Percentiles rank a stretch among this genome's conserved stretches.
These are phyloP conservation scores for Stenolophus ochropezus DNA, from an alignment of 2,888 invertebrate species.

Conservation along the genomic window DNA sequence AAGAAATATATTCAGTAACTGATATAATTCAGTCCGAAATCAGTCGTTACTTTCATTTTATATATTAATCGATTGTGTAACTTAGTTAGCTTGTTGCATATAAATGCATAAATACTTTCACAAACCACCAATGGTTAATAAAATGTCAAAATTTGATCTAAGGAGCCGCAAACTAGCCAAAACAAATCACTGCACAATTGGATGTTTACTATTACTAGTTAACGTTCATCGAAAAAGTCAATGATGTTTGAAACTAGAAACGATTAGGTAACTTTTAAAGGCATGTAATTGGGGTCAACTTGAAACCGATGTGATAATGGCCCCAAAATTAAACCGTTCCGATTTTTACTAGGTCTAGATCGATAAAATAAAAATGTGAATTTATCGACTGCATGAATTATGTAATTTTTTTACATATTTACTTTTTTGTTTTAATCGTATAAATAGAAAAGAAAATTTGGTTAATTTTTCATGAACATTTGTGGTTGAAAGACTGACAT, in stretches of 20 bases:
- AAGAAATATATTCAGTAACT: background rate
- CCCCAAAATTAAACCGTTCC: constrained; percentile 19
- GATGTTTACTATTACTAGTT: background rate
- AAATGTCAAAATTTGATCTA: constrained; percentile 36
- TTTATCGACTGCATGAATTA: background rate
- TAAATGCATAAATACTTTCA: constrained; percentile 26
- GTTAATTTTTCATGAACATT: background rate
- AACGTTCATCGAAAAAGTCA: constrained; percentile 7
- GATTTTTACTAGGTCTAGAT: background rate
- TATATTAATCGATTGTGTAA: constrained; percentile 16
- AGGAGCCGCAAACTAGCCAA: background rate
- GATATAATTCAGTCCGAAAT: constrained; percentile 8
- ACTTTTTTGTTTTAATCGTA: background rate
- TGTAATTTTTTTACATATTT: background rate
- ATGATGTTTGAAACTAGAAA: constrained; percentile 19
- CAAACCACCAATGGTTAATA: background rate
- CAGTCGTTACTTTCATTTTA: constrained; percentile 20
- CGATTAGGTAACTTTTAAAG: constrained; percentile 4
- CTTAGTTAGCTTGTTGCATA: background rate
- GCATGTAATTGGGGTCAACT: constrained; percentile 24
- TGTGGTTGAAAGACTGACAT: background rate
- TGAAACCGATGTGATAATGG: constrained; percentile 32
- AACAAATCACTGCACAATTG: background rate
- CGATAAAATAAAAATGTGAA: background rate
- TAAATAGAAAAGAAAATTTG: background rate